Percentiles rank a stretch among this genome's conserved stretches.
phyloP scores from a whole-genome alignment of 2,113 vertebrate genomes.

The Malaclemys terrapin region DNA sequence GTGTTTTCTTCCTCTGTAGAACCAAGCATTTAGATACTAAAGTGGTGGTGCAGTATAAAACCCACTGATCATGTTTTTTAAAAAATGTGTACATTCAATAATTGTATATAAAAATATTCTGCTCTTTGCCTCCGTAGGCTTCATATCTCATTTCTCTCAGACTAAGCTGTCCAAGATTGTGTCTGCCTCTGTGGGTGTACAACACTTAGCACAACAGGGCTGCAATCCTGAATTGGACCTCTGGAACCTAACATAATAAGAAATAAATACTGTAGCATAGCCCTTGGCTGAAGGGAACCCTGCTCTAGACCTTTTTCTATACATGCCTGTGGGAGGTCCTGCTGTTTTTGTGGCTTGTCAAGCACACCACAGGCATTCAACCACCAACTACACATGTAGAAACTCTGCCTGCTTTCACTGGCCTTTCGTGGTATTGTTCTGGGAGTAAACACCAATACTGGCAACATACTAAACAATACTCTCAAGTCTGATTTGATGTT shows the following conservation, averaged over 20 bases:
- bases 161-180: background rate
- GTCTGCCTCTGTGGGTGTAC: background rate
- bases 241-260: background rate
- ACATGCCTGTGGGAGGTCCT: background rate
- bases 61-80: background rate
- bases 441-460: background rate
- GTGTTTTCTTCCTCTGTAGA: background rate
- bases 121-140: background rate
- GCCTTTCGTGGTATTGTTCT: background rate
- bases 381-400: background rate
- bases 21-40: background rate
- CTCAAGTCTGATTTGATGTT: background rate
- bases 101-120: background rate
- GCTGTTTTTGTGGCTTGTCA: background rate
- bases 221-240: fast-evolving
- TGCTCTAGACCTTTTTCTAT: background rate
- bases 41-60: background rate
- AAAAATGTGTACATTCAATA: background rate
- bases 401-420: background rate
- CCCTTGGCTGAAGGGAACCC: background rate
- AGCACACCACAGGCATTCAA: too few species aligned
- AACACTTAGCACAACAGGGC: background rate
- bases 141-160: background rate
- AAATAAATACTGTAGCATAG: background rate
- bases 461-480: background rate